These are phyloP conservation scores for Ommatoiulus sabulosus DNA, from an alignment of 2,888 invertebrate genomes.

Conservation along the genomic window DNA sequence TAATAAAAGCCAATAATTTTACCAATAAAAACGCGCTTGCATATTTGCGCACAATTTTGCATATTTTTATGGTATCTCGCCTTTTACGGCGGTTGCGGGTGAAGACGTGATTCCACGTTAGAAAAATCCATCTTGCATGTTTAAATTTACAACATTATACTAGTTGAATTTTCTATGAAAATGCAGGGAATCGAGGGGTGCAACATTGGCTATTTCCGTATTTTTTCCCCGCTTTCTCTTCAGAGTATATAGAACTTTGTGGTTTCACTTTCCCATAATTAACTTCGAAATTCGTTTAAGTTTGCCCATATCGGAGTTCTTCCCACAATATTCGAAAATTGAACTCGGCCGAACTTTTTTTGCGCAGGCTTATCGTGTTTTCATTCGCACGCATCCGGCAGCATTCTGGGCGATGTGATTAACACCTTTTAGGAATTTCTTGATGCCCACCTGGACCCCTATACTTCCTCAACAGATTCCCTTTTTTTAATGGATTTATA, in stretches of 20 bases:
- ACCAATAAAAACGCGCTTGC: neutral
- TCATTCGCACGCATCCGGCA: neutral
- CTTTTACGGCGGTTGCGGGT: too few relatives aligned
- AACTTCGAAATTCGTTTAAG: neutral
- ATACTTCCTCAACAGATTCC: conserved; percentile 40
- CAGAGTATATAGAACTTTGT: neutral
- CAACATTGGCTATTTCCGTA: conserved; percentile 12
- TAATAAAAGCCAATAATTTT: too few relatives aligned
- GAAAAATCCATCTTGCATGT: too few relatives aligned
- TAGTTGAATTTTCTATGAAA: neutral
- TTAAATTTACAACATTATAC: neutral
- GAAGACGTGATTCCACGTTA: too few relatives aligned
- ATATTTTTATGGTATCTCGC: neutral
- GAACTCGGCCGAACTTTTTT: neutral
- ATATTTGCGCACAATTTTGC: neutral
- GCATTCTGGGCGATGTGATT: conserved; percentile 33
- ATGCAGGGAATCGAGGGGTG: neutral
- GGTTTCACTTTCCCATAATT: conserved; percentile 9
- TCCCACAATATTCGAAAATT: neutral
- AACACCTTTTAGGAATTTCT: conserved; percentile 29
- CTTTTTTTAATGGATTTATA: conserved; percentile 34
- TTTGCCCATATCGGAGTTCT: conserved; percentile 23
- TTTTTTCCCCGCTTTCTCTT: neutral
- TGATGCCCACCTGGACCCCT: neutral
- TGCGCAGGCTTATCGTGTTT: neutral